Conservation (phyloP, 2,797 vertebrate genomes). For the Halcyon leucocephala region DNA sequence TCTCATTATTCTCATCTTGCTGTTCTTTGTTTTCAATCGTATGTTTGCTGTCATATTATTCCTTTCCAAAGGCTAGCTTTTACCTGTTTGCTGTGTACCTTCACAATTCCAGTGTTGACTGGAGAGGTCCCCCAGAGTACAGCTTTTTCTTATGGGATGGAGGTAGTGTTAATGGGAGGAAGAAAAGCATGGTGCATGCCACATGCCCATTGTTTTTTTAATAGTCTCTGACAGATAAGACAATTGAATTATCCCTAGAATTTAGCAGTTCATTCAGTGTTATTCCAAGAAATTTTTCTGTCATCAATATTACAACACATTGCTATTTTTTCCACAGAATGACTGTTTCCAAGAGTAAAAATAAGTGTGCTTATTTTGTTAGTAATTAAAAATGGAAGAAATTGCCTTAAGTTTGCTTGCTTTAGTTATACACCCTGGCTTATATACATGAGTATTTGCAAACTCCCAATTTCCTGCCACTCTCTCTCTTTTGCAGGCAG, state of each 20-base stretch:
- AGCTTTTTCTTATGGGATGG: background rate
- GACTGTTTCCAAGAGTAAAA: background rate
- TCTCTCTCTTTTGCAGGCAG: conserved; percentile 81
- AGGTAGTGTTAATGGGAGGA: background rate
- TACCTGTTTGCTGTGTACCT: background rate
- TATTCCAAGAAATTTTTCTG: background rate
- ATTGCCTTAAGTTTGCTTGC: background rate
- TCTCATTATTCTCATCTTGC: background rate
- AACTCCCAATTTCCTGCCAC: background rate
- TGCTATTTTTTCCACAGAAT: background rate
- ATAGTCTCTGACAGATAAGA: background rate
- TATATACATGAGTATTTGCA: background rate
- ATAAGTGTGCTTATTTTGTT: background rate
- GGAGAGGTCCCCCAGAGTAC: background rate
- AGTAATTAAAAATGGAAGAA: background rate
- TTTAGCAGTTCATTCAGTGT: background rate
- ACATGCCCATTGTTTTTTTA: background rate
- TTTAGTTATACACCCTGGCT: background rate
- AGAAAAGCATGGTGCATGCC: background rate
- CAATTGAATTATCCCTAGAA: background rate
- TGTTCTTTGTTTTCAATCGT: background rate
- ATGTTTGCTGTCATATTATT: background rate
- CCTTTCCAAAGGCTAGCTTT: background rate
- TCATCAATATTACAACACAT: background rate
- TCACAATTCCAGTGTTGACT: background rate